phyloP scores from a whole-genome alignment of 2,888 invertebrate genomes.

The Syrphus vitripennis region DNA sequence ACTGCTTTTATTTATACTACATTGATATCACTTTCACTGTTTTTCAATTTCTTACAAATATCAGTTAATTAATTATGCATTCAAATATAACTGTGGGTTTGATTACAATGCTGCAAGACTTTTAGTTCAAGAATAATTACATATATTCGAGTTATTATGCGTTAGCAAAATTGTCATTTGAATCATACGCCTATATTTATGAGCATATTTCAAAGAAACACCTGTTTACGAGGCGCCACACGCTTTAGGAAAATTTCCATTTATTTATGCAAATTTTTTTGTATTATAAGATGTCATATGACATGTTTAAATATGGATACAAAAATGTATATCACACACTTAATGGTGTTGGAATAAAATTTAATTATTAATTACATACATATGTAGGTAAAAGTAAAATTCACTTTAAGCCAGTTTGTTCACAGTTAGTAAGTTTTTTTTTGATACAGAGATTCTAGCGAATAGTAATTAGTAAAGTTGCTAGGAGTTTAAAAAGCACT shows the following conservation, averaged over 20 bases:
- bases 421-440: no score
- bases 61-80: neutral
- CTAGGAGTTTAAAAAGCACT: no score
- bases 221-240: neutral
- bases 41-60: no score
- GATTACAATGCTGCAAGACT: neutral
- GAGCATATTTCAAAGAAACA: neutral
- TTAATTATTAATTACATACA: no score
- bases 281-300: neutral
- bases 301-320: neutral
- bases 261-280: neutral
- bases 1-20: neutral
- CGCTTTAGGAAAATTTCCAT: neutral
- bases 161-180: neutral
- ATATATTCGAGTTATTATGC: neutral
- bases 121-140: neutral
- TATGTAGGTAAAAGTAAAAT: no score
- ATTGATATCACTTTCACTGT: neutral
- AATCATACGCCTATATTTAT: neutral
- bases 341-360: no score
- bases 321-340: no score
- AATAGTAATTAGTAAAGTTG: no score
- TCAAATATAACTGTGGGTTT: neutral
- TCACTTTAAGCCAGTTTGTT: no score
- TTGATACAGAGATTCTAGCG: no score